phyloP scores from a whole-genome alignment of 2,888 invertebrate genomes.

The Meteorus colon region DNA sequence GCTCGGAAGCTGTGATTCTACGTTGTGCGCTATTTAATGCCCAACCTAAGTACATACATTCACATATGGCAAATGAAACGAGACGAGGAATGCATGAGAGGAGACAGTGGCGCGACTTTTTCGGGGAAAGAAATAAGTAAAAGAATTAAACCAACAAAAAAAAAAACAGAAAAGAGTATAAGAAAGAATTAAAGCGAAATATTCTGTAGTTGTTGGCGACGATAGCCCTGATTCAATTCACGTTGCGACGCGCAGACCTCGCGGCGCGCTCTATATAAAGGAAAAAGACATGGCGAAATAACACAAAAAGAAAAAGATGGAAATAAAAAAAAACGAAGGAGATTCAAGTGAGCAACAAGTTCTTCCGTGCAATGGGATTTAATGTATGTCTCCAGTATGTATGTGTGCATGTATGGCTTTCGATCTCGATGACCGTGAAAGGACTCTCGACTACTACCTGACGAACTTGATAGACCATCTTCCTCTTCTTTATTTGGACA shows the following conservation, averaged over 20 bases:
- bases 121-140: conserved; percentile 40
- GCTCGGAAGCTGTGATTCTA: conserved; percentile 62
- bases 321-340: neutral
- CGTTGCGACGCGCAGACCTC: conserved; percentile 3
- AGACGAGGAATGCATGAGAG: conserved; percentile 27
- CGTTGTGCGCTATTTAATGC: conserved; percentile 49
- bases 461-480: conserved; percentile 1
- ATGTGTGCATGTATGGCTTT: conserved; percentile 5
- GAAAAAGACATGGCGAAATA: conserved; percentile 6
- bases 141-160: conserved; percentile 16
- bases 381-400: neutral
- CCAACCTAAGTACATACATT: conserved; percentile 1
- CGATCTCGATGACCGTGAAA: conserved; percentile 32
- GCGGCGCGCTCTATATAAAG: conserved; percentile 14
- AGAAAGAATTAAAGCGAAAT: neutral
- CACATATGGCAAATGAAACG: conserved; percentile 27
- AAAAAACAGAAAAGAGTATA: conserved; percentile 35
- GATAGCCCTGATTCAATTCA: conserved; percentile 9
- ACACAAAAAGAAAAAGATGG: neutral
- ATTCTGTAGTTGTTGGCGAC: neutral
- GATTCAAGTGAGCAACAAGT: conserved; percentile 26
- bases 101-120: conserved; percentile 31
- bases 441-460: conserved; percentile 6
- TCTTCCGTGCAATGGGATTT: conserved; percentile 10
- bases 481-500: conserved; percentile 13